These are phyloP conservation scores for Meghimatium bilineatum DNA, from an alignment of 2,888 invertebrate species.

Conservation along the genomic window DNA sequence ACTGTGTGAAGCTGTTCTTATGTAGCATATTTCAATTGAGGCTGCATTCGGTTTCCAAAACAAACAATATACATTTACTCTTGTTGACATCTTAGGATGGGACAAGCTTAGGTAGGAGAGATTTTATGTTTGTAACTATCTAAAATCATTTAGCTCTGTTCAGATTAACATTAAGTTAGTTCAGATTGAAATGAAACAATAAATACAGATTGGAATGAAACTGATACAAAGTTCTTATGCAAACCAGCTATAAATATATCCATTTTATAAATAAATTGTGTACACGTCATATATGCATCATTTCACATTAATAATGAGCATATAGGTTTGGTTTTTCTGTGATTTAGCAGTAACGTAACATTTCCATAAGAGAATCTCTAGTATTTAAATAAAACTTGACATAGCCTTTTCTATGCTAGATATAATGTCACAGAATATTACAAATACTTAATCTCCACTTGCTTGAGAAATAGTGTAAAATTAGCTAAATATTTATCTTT, in stretches of 20 bases:
- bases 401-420: background rate
- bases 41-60: conserved; percentile 24
- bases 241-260: no score
- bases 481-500: background rate
- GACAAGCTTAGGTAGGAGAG: background rate
- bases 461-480: background rate
- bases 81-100: background rate
- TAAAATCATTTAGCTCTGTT: no score
- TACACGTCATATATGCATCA: no score
- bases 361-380: background rate
- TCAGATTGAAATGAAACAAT: no score
- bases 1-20: conserved; percentile 22
- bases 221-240: no score
- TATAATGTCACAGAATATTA: background rate
- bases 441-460: background rate
- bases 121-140: no score
- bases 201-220: no score
- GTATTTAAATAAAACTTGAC: background rate
- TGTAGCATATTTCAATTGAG: background rate
- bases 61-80: background rate
- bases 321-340: background rate
- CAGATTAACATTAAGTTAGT: no score
- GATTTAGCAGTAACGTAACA: background rate
- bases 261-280: no score
- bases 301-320: background rate